Evolutionary conservation across 2,797 vertebrate genomes (phyloP).

Genomic region (Hydrophis major): DNA sequence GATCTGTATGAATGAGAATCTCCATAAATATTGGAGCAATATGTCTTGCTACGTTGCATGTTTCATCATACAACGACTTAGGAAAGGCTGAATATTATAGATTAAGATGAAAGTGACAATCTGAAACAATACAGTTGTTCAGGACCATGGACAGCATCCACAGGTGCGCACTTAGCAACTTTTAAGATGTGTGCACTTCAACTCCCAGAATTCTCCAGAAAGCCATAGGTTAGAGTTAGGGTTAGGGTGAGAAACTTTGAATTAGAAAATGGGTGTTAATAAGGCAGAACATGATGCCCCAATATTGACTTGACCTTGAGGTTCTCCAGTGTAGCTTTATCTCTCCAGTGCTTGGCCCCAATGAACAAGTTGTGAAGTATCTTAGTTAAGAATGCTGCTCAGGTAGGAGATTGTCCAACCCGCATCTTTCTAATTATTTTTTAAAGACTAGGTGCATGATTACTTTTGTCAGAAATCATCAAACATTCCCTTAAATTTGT

Average conservation of each 20-base stretch:
- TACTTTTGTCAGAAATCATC: background rate
- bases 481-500: background rate
- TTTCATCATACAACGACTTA: background rate
- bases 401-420: background rate
- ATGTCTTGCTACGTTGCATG: background rate
- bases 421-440: background rate
- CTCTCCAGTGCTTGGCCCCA: background rate
- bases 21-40: too few species aligned
- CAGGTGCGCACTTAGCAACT: background rate
- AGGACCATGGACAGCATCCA: background rate
- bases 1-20: too few species aligned
- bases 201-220: background rate
- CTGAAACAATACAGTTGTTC: background rate
- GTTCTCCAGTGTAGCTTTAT: background rate
- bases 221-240: background rate
- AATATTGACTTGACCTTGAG: background rate
- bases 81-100: background rate
- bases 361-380: background rate
- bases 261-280: background rate
- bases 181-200: background rate
- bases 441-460: background rate
- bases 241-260: background rate
- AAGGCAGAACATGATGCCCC: background rate
- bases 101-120: background rate
- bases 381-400: background rate